phyloP scores from a whole-genome alignment of 2,113 vertebrate species.

The Xenus cinereus region DNA sequence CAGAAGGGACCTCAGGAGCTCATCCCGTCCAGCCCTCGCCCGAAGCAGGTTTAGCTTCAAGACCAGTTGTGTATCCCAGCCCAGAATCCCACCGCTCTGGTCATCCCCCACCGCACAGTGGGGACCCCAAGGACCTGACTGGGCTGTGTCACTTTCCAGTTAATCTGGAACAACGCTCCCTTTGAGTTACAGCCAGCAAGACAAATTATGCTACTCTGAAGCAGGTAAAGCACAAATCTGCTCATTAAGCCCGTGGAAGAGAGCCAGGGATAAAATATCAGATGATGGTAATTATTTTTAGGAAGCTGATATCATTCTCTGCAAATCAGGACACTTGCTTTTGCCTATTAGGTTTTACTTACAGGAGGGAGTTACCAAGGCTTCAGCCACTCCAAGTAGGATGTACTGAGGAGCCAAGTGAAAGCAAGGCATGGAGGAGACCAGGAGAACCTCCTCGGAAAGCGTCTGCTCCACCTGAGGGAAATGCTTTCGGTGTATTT shows the following conservation, averaged over 20 bases:
- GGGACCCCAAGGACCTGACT: background rate
- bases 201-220: background rate
- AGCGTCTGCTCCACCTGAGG: constrained; percentile 81
- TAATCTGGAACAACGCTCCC: background rate
- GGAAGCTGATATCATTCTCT: background rate
- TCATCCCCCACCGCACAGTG: rapidly evolving
- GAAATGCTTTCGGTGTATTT: constrained; percentile 83
- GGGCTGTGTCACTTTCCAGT: background rate
- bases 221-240: constrained; percentile 20
- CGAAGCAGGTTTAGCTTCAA: background rate
- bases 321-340: background rate
- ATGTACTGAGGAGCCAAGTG: constrained; percentile 87
- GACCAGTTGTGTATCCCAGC: background rate
- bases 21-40: background rate
- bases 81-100: too few species aligned
- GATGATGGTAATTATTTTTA: background rate
- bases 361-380: constrained; percentile 88
- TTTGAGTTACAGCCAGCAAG: background rate
- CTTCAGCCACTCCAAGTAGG: constrained; percentile 89
- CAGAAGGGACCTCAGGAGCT: background rate
- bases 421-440: constrained; percentile 89
- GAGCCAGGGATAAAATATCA: background rate
- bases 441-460: constrained; percentile 79
- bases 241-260: background rate
- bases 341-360: constrained; percentile 54